phyloP scores from a whole-genome alignment of 2,888 invertebrate species.

The Plagiodera versicolora region DNA sequence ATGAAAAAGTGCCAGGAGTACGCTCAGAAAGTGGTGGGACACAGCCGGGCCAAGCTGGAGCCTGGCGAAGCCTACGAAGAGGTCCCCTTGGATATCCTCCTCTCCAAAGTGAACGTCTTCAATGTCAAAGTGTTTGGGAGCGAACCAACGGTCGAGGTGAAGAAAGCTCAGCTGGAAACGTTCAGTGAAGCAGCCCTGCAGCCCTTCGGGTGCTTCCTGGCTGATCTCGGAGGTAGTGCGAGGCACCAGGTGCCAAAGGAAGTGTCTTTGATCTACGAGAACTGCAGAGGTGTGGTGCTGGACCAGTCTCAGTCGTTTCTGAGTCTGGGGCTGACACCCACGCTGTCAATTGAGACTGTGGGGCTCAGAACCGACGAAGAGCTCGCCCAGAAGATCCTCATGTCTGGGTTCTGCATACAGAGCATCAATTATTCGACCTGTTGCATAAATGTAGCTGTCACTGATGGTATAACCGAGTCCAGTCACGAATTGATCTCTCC shows the following conservation, averaged over 20 bases:
- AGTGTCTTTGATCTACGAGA: background rate
- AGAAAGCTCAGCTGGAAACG: background rate
- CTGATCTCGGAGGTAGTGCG: too few species aligned
- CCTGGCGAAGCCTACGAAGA: slow-evolving; percentile 26
- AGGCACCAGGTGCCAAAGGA: too few species aligned
- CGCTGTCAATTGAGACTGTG: background rate
- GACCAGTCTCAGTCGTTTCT: background rate
- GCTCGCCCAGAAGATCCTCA: slow-evolving; percentile 11
- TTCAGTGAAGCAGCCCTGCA: background rate
- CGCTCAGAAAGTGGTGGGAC: slow-evolving; percentile 29
- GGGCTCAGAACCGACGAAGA: too few species aligned
- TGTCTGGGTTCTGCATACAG: slow-evolving; percentile 8
- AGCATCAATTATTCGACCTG: slow-evolving; percentile 14
- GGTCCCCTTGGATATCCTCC: slow-evolving; percentile 30
- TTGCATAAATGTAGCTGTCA: slow-evolving; percentile 13
- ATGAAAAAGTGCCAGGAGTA: slow-evolving; percentile 29
- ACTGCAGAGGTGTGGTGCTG: background rate
- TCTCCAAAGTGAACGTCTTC: slow-evolving; percentile 17
- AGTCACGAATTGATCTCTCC: too few species aligned
- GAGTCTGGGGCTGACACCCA: background rate
- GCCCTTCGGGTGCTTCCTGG: too few species aligned
- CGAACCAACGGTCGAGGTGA: background rate
- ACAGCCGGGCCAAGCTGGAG: slow-evolving; percentile 15
- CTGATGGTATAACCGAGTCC: background rate
- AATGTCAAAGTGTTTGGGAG: slow-evolving; percentile 18